A percentile compares a stretch with the other conserved stretches of the same genome.
phyloP scores from a whole-genome alignment of 2,113 vertebrate genomes.

The Psammodynastes pulverulentus region DNA sequence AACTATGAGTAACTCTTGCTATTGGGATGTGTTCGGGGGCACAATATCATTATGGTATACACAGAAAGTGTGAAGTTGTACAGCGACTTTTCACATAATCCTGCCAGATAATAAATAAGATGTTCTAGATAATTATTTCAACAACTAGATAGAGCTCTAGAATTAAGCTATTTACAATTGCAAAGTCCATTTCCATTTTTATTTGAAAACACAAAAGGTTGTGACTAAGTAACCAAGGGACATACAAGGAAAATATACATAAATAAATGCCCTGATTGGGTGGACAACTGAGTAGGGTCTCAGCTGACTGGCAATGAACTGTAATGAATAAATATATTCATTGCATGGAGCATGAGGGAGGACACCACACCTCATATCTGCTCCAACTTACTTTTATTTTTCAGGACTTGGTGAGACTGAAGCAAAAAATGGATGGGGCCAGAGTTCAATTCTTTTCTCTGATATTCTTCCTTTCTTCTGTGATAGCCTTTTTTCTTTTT shows the following conservation, averaged over 20 bases:
- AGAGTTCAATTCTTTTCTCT: not conserved
- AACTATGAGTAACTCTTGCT: not conserved
- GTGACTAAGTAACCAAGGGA: not conserved
- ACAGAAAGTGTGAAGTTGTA: not conserved
- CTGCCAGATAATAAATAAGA: not conserved
- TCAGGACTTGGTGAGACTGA: not conserved
- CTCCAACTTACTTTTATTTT: not conserved
- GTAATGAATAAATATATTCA: not conserved
- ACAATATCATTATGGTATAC: not conserved
- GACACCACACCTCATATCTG: not conserved
- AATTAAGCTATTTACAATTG: not conserved
- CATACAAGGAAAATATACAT: not conserved
- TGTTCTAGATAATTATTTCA: not conserved
- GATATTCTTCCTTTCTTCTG: not conserved
- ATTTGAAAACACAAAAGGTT: not conserved
- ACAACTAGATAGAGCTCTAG: not conserved
- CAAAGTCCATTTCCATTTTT: not conserved
- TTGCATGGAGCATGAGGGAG: not conserved
- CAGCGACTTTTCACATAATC: not conserved
- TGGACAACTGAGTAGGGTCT: not conserved
- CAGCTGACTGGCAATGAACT: not conserved
- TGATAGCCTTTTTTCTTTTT: not conserved
- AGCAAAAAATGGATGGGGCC: not conserved
- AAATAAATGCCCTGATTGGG: not conserved
- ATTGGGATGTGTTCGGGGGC: not conserved